These are phyloP conservation scores for Bubalus kerabau DNA, from an alignment of 2,113 vertebrate species.

Conservation along the genomic window DNA sequence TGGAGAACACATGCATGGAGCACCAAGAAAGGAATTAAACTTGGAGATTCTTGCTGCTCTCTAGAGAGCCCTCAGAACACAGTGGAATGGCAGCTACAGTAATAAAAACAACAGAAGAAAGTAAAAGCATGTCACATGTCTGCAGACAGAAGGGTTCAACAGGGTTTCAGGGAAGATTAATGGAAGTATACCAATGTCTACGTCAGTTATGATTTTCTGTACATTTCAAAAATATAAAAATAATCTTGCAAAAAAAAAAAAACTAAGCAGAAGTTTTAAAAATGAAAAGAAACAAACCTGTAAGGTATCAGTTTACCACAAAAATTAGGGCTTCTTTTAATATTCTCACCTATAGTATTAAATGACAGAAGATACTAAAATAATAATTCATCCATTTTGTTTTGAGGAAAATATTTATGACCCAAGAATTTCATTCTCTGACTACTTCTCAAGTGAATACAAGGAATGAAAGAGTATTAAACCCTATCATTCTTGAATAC, in stretches of 20 bases:
- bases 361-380: not conserved
- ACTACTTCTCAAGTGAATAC: not conserved
- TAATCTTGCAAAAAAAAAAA: not conserved
- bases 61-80: not conserved
- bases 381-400: not conserved
- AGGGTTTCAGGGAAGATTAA: not conserved
- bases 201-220: not conserved
- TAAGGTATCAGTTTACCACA: not conserved
- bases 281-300: not conserved
- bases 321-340: not conserved
- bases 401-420: not conserved
- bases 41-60: not conserved
- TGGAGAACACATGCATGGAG: not conserved
- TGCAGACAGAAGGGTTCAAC: not conserved
- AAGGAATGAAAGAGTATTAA: not conserved
- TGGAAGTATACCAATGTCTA: not conserved
- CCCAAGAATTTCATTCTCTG: not conserved
- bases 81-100: not conserved
- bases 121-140: not conserved
- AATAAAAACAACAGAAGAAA: not conserved
- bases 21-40: not conserved
- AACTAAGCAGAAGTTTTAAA: not conserved
- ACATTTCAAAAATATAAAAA: not conserved
- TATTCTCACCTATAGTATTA: not conserved
- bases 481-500: not conserved